These are phyloP conservation scores for Andrena bicolor DNA, from an alignment of 2,888 invertebrate genomes.

Conservation along the genomic window DNA sequence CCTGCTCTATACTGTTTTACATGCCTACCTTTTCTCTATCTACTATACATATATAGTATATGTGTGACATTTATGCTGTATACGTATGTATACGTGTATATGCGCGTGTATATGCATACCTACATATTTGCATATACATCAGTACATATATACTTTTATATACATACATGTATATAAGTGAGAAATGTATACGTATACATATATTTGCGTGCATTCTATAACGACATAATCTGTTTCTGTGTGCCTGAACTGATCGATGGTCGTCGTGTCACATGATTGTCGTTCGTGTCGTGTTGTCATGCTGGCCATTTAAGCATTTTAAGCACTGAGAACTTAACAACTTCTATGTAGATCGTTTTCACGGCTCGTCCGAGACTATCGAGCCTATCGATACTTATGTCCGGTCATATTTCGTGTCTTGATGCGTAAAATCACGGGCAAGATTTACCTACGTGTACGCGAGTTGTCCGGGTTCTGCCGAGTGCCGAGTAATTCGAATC, in stretches of 20 bases:
- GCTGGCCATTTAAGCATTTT: conserved; percentile 83
- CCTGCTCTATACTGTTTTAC: conserved; percentile 78
- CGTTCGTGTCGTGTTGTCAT: conserved; percentile 85
- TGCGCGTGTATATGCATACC: conserved; percentile 5
- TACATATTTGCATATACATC: conserved; percentile 72
- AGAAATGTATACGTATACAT: conserved; percentile 20
- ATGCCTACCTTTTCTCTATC: conserved; percentile 77
- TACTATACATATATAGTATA: conserved; percentile 61
- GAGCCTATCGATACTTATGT: background rate
- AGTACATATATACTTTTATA: conserved; percentile 44
- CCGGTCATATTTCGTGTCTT: conserved; percentile 35
- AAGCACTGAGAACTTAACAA: conserved; percentile 41
- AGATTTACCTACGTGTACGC: conserved; percentile 12
- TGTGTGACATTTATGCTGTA: conserved; percentile 50
- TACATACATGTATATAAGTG: conserved; percentile 12
- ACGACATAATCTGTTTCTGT: conserved; percentile 83
- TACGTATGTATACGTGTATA: conserved; percentile 63
- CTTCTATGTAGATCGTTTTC: conserved; percentile 7
- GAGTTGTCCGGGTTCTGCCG: conserved; percentile 33
- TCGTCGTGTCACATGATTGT: conserved; percentile 85
- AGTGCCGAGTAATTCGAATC: conserved; percentile 37
- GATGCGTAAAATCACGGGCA: conserved; percentile 32
- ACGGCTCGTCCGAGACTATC: background rate
- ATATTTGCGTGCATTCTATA: conserved; percentile 70
- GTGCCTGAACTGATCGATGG: conserved; percentile 85